Base-by-base conservation (phyloP, 2,797 vertebrate species). In the Simalia tracyae region DNA sequence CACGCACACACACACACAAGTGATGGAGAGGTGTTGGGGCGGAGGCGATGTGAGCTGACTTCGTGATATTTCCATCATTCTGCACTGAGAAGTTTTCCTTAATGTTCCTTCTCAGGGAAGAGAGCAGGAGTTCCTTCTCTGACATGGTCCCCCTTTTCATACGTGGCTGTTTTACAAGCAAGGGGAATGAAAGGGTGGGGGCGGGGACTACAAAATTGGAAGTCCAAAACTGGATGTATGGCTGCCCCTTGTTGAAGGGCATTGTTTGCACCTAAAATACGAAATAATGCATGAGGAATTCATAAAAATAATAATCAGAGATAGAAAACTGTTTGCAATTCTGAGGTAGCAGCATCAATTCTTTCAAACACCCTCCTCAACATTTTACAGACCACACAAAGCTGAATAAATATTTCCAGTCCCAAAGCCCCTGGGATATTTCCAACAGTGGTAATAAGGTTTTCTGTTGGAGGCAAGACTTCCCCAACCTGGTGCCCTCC, bases 21-120 rank as follows among this genome's bases (percentile, higher is more conserved):
- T 87, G 66, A 87, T 90, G 92, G 89, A 92, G 85, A 87, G 59
- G 24, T 87, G 92, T 57, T 92, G 85, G 85, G 89, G 24, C 85
- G n/a, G 68, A 88, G 57, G n/a, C 6, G 60, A 90, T 90, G 92
- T 90, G 92, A 90, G 60, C 64, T 76, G 84, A 81, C 66, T 92
- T 56, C 15, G 10, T 64, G 92, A 92, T 90, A 42, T 54, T 76
- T n/a, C 88, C 8, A 31, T 90, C 86, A 81, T 56, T 36, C 5
- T 26, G 56, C 10, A 5, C 56, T 12, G 28, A 63, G n/a, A 61
- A 64, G 84, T 24, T 24, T 60, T 0, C 28, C 6, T 87, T 64
- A 36, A 11, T 50, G 66, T 11, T 87, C 68, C 50, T 57, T 36
- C 31, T 84, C n/a, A 3, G 59, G 36, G 28, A 60, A 76, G 36